Percentiles rank a stretch among this genome's conserved stretches.
phyloP scores from a whole-genome alignment of 2,797 vertebrate species.

The Arnoldichthys spilopterus region DNA sequence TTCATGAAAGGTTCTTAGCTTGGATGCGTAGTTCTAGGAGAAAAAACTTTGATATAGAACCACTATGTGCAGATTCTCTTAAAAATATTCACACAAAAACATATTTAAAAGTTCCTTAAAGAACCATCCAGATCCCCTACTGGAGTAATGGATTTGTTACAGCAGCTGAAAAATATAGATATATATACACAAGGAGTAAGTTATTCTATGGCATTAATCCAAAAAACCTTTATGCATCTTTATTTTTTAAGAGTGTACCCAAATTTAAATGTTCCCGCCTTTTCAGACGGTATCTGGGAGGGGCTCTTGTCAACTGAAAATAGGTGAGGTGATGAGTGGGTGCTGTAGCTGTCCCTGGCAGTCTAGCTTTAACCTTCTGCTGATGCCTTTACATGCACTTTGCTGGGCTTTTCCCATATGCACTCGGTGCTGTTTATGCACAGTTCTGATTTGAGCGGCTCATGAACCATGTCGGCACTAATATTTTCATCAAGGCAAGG shows the following conservation, averaged over 20 bases:
- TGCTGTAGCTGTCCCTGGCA: slow-evolving; percentile 37
- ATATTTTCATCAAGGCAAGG: slow-evolving; percentile 48
- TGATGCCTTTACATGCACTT: slow-evolving; percentile 43
- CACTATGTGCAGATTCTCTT: too few relatives aligned
- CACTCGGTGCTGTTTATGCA: slow-evolving; percentile 28
- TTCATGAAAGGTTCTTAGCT: too few relatives aligned
- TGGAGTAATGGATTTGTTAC: too few relatives aligned
- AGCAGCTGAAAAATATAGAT: too few relatives aligned
- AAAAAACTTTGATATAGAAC: too few relatives aligned
- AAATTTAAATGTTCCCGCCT: neutral
- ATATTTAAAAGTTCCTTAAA: too few relatives aligned
- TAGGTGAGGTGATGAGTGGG: slow-evolving; percentile 38
- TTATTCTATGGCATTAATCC: neutral
- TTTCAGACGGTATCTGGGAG: neutral
- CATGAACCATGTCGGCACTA: slow-evolving; percentile 46
- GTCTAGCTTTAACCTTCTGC: slow-evolving; percentile 31
- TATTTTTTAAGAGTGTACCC: neutral
- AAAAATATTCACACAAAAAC: too few relatives aligned
- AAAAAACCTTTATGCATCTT: neutral
- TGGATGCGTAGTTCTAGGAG: too few relatives aligned
- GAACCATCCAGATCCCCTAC: too few relatives aligned
- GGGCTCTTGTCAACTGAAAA: slow-evolving; percentile 35
- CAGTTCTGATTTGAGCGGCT: slow-evolving; percentile 40
- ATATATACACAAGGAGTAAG: neutral
- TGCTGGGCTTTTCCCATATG: slow-evolving; percentile 22